Percentiles rank a stretch among this genome's conserved stretches.
Conservation (phyloP, 2,797 vertebrate species). For the Hozukius guyotensis region DNA sequence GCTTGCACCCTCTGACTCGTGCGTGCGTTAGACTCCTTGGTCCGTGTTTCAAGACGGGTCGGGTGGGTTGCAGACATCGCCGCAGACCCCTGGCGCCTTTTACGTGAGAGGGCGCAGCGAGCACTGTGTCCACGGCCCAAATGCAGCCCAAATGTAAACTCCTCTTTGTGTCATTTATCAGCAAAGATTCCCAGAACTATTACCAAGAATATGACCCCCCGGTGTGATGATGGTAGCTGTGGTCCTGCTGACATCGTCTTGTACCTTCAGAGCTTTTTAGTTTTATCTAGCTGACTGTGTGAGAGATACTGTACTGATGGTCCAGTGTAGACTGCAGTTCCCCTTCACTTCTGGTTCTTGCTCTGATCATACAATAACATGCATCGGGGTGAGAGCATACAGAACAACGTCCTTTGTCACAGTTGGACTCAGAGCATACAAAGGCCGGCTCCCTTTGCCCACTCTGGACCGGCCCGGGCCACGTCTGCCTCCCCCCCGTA, state of each 20-base stretch:
- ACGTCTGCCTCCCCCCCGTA: constrained; percentile 45
- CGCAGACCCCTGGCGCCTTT: too few relatives aligned
- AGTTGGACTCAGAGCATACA: constrained; percentile 13
- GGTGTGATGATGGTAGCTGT: not conserved
- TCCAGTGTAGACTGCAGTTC: not conserved
- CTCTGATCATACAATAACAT: constrained; percentile 10
- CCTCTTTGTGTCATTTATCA: not conserved
- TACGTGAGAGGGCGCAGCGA: too few relatives aligned
- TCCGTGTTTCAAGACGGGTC: too few relatives aligned
- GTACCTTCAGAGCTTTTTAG: not conserved
- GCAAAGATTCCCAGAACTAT: not conserved
- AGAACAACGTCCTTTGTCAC: constrained; percentile 20
- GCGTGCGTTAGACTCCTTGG: too few relatives aligned
- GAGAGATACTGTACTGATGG: not conserved
- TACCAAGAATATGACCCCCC: not conserved
- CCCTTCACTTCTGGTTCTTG: not conserved
- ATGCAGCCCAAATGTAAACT: not conserved
- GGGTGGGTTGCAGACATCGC: too few relatives aligned
- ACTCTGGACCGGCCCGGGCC: constrained; percentile 31
- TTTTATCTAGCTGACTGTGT: not conserved
- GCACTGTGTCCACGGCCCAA: too few relatives aligned
- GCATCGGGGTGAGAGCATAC: not conserved
- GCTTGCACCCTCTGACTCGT: too few relatives aligned
- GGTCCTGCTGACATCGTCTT: not conserved
- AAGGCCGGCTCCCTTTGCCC: constrained; percentile 24